These are phyloP conservation scores for Rhegmatorhina hoffmannsi DNA, from an alignment of 2,113 vertebrate species.

Conservation along the genomic window DNA sequence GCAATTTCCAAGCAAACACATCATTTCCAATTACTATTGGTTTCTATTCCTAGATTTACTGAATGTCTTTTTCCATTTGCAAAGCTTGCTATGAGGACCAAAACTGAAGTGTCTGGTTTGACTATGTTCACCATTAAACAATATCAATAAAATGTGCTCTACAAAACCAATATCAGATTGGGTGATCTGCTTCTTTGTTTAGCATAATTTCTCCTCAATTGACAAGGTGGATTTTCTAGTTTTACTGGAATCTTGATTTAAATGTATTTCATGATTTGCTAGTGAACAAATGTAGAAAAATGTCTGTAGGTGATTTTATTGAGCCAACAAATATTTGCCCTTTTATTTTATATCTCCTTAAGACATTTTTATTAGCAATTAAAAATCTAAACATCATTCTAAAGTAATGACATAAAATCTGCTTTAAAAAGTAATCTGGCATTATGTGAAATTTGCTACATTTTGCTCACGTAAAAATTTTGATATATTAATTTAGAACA, in stretches of 20 bases:
- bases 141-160: slow-evolving; percentile 13
- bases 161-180: neutral
- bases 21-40: slow-evolving; percentile 52
- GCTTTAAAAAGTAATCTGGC: neutral
- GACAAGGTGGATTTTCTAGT: neutral
- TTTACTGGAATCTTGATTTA: neutral
- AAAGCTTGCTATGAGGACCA: neutral
- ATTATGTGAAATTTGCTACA: neutral
- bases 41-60: slow-evolving; percentile 55
- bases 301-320: neutral
- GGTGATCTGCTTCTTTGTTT: neutral
- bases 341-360: neutral
- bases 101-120: neutral
- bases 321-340: neutral
- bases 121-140: slow-evolving; percentile 1
- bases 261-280: neutral
- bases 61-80: neutral
- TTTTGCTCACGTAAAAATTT: neutral
- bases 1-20: slow-evolving; percentile 54
- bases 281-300: neutral
- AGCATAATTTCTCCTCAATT: neutral
- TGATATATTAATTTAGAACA: neutral
- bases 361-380: neutral
- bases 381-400: neutral
- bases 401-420: neutral